phyloP scores from a whole-genome alignment of 2,113 vertebrate genomes.

The Pseudopodoces humilis region DNA sequence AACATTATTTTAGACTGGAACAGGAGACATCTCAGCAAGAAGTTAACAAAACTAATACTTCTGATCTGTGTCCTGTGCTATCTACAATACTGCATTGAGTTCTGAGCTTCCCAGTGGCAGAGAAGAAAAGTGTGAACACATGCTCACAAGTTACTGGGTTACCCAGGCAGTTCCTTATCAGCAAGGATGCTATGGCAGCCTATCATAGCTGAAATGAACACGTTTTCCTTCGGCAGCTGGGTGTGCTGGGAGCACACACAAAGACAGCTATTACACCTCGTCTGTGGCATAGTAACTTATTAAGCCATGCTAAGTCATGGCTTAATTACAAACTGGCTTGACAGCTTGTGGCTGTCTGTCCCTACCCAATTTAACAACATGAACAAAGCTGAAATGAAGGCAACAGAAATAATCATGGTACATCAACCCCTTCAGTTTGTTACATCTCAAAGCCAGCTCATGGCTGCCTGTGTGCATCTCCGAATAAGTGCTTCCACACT shows the following conservation, averaged over 20 bases:
- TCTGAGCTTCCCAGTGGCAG: background rate
- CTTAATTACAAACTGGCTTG: conserved; percentile 64
- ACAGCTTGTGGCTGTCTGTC: conserved; percentile 47
- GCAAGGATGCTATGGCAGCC: background rate
- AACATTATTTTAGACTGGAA: background rate
- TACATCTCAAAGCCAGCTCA: conserved; percentile 18
- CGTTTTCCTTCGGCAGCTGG: background rate
- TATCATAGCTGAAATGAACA: background rate
- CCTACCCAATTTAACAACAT: conserved; percentile 26
- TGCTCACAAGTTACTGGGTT: background rate
- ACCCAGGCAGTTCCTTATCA: background rate
- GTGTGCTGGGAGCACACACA: background rate
- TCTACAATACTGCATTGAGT: background rate
- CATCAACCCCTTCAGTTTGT: background rate
- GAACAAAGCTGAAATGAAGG: conserved; percentile 24
- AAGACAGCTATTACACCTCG: conserved; percentile 30
- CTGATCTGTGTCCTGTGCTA: background rate
- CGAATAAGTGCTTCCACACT: background rate
- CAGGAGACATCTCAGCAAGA: background rate
- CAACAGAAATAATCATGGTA: conserved; percentile 26
- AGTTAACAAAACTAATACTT: background rate
- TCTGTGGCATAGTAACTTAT: conserved; percentile 15
- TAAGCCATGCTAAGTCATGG: conserved; percentile 44
- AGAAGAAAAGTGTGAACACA: background rate
- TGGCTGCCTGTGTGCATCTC: background rate